Evolutionary conservation across 2,113 vertebrate genomes (phyloP).

Genomic region (Corvus hawaiiensis): DNA sequence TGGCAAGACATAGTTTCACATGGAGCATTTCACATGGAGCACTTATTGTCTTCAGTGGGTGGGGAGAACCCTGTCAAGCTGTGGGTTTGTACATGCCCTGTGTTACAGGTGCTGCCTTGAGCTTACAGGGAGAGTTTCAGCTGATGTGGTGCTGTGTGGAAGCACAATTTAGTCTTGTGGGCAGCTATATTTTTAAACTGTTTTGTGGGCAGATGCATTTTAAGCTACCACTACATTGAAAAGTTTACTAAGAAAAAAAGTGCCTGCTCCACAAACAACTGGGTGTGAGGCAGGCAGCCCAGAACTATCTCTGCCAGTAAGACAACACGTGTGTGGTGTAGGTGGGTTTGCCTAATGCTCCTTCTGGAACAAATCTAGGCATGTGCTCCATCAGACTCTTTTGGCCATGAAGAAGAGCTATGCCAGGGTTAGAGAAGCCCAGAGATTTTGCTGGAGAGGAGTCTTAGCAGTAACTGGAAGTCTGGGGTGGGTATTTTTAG

Average conservation of each 20-base stretch:
- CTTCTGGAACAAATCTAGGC: not conserved
- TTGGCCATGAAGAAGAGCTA: not conserved
- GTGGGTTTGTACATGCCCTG: not conserved
- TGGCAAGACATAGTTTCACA: not conserved
- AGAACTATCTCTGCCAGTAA: not conserved
- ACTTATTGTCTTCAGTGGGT: not conserved
- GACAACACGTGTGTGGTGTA: not conserved
- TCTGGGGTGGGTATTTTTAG: not conserved
- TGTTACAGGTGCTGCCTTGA: not conserved
- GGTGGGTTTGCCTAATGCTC: not conserved
- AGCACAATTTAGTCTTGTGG: not conserved
- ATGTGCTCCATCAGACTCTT: not conserved
- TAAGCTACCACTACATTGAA: not conserved
- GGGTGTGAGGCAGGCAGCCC: not conserved
- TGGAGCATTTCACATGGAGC: not conserved
- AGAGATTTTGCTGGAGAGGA: not conserved
- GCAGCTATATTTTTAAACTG: not conserved
- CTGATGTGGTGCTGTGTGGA: not conserved
- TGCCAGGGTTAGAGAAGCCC: not conserved
- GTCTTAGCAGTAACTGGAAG: not conserved
- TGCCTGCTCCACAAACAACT: not conserved
- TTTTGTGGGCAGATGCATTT: not conserved
- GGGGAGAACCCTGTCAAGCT: not conserved
- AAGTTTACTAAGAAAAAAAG: not conserved
- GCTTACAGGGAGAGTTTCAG: not conserved